Evolutionary conservation across 2,797 vertebrate genomes (phyloP).

Genomic region (Gastrophryne carolinensis): DNA sequence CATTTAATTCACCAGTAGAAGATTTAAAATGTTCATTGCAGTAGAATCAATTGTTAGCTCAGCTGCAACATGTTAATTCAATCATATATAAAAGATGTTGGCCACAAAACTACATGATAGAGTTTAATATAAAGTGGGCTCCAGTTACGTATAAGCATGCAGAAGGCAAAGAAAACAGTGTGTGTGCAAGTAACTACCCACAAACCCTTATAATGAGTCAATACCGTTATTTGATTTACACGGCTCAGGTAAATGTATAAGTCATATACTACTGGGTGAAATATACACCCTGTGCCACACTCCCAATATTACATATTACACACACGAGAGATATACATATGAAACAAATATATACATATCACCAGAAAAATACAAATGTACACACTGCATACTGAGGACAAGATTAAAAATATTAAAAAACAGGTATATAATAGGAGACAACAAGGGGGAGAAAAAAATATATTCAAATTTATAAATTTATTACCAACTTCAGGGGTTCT

Average conservation of each 20-base stretch:
- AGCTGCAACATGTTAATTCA: constrained; percentile 73
- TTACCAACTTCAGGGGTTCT: no score
- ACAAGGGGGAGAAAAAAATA: no score
- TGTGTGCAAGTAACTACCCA: constrained; percentile 2
- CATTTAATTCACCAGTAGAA: constrained; percentile 65
- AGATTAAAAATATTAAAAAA: no score
- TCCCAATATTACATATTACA: no score
- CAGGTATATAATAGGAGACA: no score
- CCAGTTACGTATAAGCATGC: constrained; percentile 63
- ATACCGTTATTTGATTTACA: background rate
- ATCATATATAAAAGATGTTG: constrained; percentile 70
- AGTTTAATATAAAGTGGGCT: constrained; percentile 70
- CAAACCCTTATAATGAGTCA: background rate
- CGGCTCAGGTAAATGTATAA: background rate
- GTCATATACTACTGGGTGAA: no score
- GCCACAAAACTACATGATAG: constrained; percentile 61
- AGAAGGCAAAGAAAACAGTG: background rate
- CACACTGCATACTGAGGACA: no score
- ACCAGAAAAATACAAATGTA: no score
- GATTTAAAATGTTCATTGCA: constrained; percentile 68
- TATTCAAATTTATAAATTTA: no score
- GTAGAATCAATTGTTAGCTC: constrained; percentile 72
- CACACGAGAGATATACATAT: no score
- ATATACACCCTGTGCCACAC: no score
- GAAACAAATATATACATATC: no score